phyloP scores from a whole-genome alignment of 2,113 vertebrate genomes.

The Pelvicachromis taeniatus region DNA sequence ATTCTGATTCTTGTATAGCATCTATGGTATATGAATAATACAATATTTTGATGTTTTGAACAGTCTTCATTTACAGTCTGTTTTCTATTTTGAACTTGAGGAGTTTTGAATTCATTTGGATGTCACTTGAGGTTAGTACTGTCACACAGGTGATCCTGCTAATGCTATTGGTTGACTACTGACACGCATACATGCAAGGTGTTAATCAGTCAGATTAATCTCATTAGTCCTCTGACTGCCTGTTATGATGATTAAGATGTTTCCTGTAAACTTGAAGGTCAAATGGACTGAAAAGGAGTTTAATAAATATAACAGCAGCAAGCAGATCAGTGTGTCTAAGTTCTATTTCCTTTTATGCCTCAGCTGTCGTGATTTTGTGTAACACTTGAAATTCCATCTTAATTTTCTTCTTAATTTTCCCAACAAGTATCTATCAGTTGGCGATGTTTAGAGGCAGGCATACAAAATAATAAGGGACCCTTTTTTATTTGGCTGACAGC shows the following conservation, averaged over 20 bases:
- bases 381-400: not conserved
- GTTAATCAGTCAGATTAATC: not conserved
- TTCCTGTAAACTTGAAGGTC: not conserved
- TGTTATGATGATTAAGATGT: not conserved
- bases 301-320: not conserved
- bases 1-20: not conserved
- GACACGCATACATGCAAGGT: not conserved
- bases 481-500: not conserved
- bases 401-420: not conserved
- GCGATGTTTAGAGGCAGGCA: not conserved
- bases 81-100: not conserved
- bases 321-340: not conserved
- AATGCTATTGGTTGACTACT: not conserved
- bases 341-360: not conserved
- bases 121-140: not conserved
- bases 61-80: not conserved
- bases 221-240: not conserved
- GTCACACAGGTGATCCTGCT: not conserved
- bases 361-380: not conserved
- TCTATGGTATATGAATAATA: not conserved
- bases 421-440: not conserved
- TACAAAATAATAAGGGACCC: not conserved
- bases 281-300: not conserved
- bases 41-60: not conserved
- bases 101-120: not conserved